Percentiles rank a stretch among this genome's conserved stretches.
These are phyloP conservation scores for Rhopalosiphum nymphaeae DNA, from an alignment of 2,888 invertebrate genomes.

Conservation along the genomic window DNA sequence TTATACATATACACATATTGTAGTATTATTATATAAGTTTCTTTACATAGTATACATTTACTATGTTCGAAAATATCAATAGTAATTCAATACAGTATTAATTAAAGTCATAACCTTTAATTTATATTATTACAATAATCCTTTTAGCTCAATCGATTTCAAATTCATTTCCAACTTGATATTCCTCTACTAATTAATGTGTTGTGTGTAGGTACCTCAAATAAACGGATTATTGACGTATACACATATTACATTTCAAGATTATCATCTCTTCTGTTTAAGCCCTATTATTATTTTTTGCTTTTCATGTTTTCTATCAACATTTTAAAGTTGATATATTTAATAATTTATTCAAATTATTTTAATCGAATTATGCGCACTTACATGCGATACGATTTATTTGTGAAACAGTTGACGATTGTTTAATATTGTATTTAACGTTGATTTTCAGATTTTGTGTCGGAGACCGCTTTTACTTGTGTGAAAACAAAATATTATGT, in stretches of 20 bases:
- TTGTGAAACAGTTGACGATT: not conserved
- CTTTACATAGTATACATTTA: not conserved
- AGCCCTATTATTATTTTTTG: not conserved
- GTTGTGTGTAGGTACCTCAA: slow-evolving; percentile 7
- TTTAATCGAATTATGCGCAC: not conserved
- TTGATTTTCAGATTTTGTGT: slow-evolving; percentile 89
- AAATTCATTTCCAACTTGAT: not conserved
- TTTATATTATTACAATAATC: not conserved
- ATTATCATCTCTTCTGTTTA: not conserved
- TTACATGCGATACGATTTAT: not conserved
- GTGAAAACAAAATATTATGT: slow-evolving; percentile 97
- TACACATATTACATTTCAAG: not conserved
- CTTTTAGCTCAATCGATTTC: slow-evolving; percentile 15
- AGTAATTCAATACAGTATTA: not conserved
- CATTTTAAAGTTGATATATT: not conserved
- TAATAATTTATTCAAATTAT: not conserved
- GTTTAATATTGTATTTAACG: not conserved
- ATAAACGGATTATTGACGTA: slow-evolving; percentile 12
- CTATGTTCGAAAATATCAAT: not conserved
- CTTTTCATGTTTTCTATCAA: not conserved
- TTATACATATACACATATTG: not conserved
- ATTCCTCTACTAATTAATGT: slow-evolving; percentile 8
- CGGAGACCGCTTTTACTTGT: slow-evolving; percentile 95
- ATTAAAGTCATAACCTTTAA: not conserved
- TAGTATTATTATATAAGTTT: not conserved